Evolutionary conservation across 2,888 invertebrate genomes (phyloP).

Genomic region (Tetragonisca angustula): DNA sequence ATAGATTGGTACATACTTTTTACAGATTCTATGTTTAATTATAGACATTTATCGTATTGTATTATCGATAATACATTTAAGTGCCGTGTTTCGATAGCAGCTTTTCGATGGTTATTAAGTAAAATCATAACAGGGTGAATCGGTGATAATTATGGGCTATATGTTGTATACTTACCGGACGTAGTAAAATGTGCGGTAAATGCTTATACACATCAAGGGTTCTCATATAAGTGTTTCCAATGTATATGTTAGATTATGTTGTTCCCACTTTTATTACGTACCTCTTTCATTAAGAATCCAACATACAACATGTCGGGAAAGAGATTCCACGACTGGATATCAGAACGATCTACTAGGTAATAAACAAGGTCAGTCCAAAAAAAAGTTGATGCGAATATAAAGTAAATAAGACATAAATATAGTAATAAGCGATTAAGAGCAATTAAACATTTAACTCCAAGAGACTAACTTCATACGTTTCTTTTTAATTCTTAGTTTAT

Average conservation of each 20-base stretch:
- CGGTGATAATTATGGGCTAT: slow-evolving; percentile 62
- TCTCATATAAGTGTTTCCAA: slow-evolving; percentile 47
- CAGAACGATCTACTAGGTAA: slow-evolving; percentile 65
- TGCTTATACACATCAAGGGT: slow-evolving; percentile 45
- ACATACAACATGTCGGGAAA: slow-evolving; percentile 55
- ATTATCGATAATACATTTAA: slow-evolving; percentile 36
- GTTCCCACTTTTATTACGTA: slow-evolving; percentile 41
- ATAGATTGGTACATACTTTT: slow-evolving; percentile 1
- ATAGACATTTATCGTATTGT: slow-evolving; percentile 17
- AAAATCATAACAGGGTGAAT: slow-evolving; percentile 54
- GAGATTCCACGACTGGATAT: slow-evolving; percentile 73
- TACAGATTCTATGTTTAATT: neutral
- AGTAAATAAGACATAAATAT: slow-evolving; percentile 13
- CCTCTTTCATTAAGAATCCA: slow-evolving; percentile 47
- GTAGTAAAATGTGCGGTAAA: slow-evolving; percentile 55
- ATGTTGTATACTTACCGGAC: slow-evolving; percentile 51
- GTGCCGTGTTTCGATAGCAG: slow-evolving; percentile 21
- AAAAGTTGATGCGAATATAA: slow-evolving; percentile 42
- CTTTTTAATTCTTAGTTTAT: neutral
- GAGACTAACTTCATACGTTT: neutral
- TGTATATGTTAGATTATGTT: slow-evolving; percentile 55
- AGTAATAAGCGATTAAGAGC: slow-evolving; percentile 4
- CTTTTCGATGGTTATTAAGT: slow-evolving; percentile 17
- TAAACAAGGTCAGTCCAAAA: slow-evolving; percentile 77
- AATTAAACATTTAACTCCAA: neutral